phyloP scores from a whole-genome alignment of 2,888 invertebrate species.

The Drosophila nigritarsus region DNA sequence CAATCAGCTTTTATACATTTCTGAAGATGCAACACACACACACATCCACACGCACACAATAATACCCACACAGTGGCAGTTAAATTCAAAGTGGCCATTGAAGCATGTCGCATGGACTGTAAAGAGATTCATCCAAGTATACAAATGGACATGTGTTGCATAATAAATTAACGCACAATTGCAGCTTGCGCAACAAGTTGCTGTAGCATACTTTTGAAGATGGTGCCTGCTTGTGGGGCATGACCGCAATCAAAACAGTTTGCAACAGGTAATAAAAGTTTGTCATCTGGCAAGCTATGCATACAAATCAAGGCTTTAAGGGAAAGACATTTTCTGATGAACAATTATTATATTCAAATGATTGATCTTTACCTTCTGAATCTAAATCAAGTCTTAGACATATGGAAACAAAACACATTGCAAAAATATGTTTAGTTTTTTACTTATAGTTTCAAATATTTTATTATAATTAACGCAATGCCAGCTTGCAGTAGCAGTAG shows the following conservation, averaged over 20 bases:
- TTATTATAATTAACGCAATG: background rate
- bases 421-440: background rate
- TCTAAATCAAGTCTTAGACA: background rate
- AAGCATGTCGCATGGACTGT: constrained; percentile 51
- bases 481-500: background rate
- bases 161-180: constrained; percentile 74
- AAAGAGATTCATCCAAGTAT: constrained; percentile 55
- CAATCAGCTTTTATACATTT: constrained; percentile 52
- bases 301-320: constrained; percentile 44
- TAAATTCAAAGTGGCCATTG: constrained; percentile 73
- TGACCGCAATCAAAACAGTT: constrained; percentile 52
- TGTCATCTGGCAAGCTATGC: constrained; percentile 46
- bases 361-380: background rate
- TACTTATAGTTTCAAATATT: background rate
- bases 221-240: constrained; percentile 7
- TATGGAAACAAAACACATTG: background rate
- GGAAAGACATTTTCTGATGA: background rate
- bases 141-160: constrained; percentile 64
- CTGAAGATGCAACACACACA: background rate
- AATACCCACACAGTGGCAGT: constrained; percentile 14
- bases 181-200: constrained; percentile 79
- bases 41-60: constrained; percentile 2
- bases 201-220: constrained; percentile 49
- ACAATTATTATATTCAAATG: background rate
- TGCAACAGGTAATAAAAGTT: constrained; percentile 64